phyloP scores from a whole-genome alignment of 2,113 vertebrate species.

The Furnarius figulus region DNA sequence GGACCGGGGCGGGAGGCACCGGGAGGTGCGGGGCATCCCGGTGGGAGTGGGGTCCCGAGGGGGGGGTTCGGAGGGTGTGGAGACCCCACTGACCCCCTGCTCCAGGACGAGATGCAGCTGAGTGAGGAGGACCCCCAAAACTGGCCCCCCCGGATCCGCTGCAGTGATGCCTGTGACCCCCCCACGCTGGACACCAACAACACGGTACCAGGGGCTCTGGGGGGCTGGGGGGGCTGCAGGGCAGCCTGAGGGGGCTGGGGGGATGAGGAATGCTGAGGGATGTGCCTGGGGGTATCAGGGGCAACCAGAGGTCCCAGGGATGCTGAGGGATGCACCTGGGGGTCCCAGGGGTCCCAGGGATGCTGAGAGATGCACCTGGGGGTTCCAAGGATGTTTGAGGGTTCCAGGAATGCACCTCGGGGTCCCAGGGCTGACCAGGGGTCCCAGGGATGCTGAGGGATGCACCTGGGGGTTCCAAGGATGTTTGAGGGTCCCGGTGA shows the following conservation, averaged over 20 bases:
- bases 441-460: too few species aligned
- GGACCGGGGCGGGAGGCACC: accelerated
- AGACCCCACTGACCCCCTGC: background rate
- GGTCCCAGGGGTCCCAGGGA: too few species aligned
- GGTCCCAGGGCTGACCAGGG: background rate
- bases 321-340: background rate
- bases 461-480: too few species aligned
- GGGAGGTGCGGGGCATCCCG: background rate
- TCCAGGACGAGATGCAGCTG: background rate
- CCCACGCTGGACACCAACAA: constrained; percentile 58
- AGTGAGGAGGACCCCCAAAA: background rate
- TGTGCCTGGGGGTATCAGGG: background rate
- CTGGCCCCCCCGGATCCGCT: constrained; percentile 58
- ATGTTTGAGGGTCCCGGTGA: too few species aligned
- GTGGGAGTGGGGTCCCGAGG: background rate
- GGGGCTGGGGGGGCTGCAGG: accelerated
- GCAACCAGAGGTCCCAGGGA: too few species aligned
- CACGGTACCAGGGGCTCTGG: constrained; percentile 33
- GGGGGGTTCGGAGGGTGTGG: background rate
- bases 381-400: background rate
- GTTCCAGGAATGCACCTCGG: too few species aligned
- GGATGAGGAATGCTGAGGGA: background rate
- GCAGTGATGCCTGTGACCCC: constrained; percentile 70
- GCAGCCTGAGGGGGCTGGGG: background rate
- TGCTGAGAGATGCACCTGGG: background rate